Conservation (phyloP, 2,113 vertebrate species). For the Alaudala cheleensis region DNA sequence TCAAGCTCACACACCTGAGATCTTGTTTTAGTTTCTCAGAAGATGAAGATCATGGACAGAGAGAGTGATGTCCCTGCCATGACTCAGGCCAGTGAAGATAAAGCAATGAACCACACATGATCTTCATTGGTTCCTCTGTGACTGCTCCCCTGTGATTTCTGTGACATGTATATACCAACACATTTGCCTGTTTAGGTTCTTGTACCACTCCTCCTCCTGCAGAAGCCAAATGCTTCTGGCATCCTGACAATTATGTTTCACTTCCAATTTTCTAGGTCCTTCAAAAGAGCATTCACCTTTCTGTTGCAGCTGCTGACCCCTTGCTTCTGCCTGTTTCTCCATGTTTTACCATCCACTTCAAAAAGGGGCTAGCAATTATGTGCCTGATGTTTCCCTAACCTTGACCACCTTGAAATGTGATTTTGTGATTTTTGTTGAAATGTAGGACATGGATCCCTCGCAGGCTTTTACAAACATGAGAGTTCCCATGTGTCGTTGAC, state of each 20-base stretch:
- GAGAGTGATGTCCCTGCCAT: neutral
- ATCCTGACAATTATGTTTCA: neutral
- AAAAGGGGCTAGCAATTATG: slow-evolving; percentile 19
- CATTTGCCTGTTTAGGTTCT: neutral
- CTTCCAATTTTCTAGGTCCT: neutral
- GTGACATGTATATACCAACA: neutral
- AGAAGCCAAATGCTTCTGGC: neutral
- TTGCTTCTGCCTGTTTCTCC: neutral
- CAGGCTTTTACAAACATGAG: slow-evolving; percentile 46
- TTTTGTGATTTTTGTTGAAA: slow-evolving; percentile 58
- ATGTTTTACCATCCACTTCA: slow-evolving; percentile 6
- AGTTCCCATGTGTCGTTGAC: slow-evolving; percentile 37
- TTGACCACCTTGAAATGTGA: slow-evolving; percentile 58
- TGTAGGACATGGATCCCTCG: slow-evolving; percentile 51
- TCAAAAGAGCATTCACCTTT: neutral
- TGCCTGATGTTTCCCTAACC: slow-evolving; percentile 44
- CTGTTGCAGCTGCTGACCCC: neutral
- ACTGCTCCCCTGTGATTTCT: neutral
- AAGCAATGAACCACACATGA: neutral
- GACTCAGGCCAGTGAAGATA: neutral
- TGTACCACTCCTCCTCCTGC: neutral
- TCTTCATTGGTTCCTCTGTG: neutral
- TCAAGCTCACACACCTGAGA: neutral
- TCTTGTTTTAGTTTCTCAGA: neutral
- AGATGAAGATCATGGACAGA: neutral